Evolutionary conservation across 2,888 invertebrate genomes (phyloP).

Genomic region (Megaustenia siamemsis): DNA sequence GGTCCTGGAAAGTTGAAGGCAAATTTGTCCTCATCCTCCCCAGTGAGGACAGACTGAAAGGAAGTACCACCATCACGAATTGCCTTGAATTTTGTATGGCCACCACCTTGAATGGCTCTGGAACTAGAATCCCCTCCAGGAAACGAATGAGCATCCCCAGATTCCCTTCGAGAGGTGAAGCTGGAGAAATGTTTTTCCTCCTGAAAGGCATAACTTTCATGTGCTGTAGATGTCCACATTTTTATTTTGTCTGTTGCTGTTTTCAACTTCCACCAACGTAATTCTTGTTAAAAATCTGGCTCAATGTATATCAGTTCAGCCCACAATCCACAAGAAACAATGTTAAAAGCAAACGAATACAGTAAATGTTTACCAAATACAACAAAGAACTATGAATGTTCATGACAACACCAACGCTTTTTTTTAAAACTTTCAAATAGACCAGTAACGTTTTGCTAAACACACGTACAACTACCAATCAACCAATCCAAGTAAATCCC

Average conservation of each 20-base stretch:
- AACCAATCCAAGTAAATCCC: too few relatives aligned
- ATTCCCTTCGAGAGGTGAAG: neutral
- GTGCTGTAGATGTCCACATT: constrained; percentile 20
- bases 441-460: too few relatives aligned
- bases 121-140: neutral
- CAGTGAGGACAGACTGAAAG: neutral
- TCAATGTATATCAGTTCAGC: too few relatives aligned
- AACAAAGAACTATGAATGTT: too few relatives aligned
- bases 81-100: neutral
- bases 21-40: constrained; percentile 43
- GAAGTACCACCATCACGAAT: neutral
- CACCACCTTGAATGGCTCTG: neutral
- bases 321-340: too few relatives aligned
- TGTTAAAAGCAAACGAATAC: too few relatives aligned
- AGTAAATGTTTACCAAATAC: too few relatives aligned
- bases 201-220: constrained; percentile 33
- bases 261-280: too few relatives aligned
- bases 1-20: constrained; percentile 49
- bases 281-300: neutral
- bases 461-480: too few relatives aligned
- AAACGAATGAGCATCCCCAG: neutral
- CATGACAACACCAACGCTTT: too few relatives aligned
- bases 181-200: constrained; percentile 48
- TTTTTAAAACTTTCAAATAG: too few relatives aligned
- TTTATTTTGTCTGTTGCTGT: neutral